Evolutionary conservation across 1,140 invertebrate genomes (phyloP), one percentile per base, ranked within the genome.

Genomic region (Euborellia annulipes): DNA sequence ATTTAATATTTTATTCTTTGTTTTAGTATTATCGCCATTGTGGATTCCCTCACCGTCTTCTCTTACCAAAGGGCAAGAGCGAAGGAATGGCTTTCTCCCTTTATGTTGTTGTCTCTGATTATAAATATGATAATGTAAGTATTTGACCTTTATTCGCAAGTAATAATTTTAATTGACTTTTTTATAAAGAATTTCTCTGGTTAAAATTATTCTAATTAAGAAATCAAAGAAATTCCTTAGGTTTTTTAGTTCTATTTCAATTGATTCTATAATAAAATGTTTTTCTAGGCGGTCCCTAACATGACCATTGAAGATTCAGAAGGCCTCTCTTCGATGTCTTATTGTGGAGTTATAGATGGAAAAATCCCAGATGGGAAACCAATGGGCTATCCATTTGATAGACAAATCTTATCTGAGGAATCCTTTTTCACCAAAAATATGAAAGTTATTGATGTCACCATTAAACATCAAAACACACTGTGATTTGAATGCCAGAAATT

Each of bases 11-110:
- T 37, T 38, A 40, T 6, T 11, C 41, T 44, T 51, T 32, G 36
- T 58, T 60, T 21, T 37, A 63, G 60, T 60, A 66, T 38, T 58
- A 64, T 22, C 63, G 69, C 34, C 54, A 66, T 52, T 71, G 67
- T 50, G 69, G 72, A 38, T 75, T 72, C 65, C 76, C 76, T 34
- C 64, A 69, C 49, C 68, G 73, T 43, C 56, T 76, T 22, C 50
- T 71, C 19, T 55, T 77, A 19, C 75, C 75, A 19, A 72, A 70
- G 41, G 75, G 75, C 50, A 54, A 52, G 23, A 32, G 42, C 9
- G 49, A 56, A 40, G 60, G 60, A 23, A 53, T 61, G 52, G 45
- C 50, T 4, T 58, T 55, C 43, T 45, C 53, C 8, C 43, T 60
- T 3, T 54, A 55, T 32, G 55, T 60, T n/a, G 46, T 52, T 7